These are phyloP conservation scores for Neodiprion lecontei DNA, from an alignment of 1,140 invertebrate genomes.

Conservation along the genomic window DNA sequence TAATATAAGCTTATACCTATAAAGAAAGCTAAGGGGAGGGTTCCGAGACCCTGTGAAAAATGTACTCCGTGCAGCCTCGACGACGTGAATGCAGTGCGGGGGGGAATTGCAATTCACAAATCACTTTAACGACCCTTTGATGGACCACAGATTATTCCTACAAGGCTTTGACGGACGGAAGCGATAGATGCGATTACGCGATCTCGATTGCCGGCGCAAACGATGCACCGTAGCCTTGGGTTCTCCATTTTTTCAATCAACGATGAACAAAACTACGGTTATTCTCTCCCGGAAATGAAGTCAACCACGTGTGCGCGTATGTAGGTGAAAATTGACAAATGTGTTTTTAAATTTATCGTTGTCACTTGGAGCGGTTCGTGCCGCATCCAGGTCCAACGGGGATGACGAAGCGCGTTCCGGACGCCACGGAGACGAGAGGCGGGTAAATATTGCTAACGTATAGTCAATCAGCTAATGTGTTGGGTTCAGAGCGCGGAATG, in stretches of 20 bases:
- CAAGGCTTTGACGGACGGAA: background rate
- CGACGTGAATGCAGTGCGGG: background rate
- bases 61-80: background rate
- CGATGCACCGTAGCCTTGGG: background rate
- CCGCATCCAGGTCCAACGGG: background rate
- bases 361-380: background rate
- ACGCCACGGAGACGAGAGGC: background rate
- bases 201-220: background rate
- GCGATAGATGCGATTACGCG: background rate
- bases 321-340: background rate
- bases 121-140: conserved; percentile 57
- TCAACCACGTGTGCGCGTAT: background rate
- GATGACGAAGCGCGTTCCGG: background rate
- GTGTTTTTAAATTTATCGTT: background rate
- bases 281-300: no score
- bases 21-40: conserved; percentile 1
- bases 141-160: conserved; percentile 18
- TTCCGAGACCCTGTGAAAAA: conserved; percentile 5
- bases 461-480: conserved; percentile 7
- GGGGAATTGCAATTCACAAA: conserved; percentile 43
- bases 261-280: background rate
- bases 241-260: conserved; percentile 1
- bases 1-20: conserved; percentile 15
- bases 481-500: background rate
- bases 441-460: conserved; percentile 5